A percentile compares a stretch with the other conserved stretches of the same genome.
phyloP scores from a whole-genome alignment of 2,888 invertebrate genomes.

The Eilema caniola region DNA sequence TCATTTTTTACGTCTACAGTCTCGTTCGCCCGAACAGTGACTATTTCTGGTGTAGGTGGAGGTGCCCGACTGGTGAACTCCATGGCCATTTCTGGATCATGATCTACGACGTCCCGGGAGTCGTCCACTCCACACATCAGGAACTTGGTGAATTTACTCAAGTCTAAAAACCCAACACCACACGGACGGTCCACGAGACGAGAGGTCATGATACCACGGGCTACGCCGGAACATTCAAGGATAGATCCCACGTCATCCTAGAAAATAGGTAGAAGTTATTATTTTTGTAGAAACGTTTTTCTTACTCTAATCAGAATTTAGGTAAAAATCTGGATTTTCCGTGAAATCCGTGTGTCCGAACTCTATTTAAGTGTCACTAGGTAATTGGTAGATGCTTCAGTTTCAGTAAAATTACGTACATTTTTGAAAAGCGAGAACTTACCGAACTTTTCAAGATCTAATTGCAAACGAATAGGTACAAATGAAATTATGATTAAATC shows the following conservation, averaged over 20 bases:
- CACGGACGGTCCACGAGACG: constrained; percentile 77
- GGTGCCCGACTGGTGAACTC: constrained; percentile 50
- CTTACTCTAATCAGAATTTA: too few species aligned
- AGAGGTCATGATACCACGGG: constrained; percentile 75
- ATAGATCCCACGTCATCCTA: constrained; percentile 79
- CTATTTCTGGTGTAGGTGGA: constrained; percentile 17
- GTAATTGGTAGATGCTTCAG: too few species aligned
- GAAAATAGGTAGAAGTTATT: constrained; percentile 34
- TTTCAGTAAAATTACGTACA: too few species aligned
- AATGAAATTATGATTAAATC: too few species aligned
- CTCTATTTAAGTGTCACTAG: too few species aligned
- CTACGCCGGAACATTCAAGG: constrained; percentile 71
- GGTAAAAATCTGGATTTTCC: too few species aligned
- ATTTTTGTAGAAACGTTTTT: background rate
- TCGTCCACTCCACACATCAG: constrained; percentile 80
- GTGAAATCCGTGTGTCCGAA: too few species aligned
- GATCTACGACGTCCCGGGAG: constrained; percentile 72
- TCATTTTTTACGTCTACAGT: background rate
- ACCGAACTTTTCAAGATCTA: too few species aligned
- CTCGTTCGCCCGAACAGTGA: constrained; percentile 12
- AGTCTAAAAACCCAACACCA: constrained; percentile 75
- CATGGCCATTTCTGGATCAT: constrained; percentile 56
- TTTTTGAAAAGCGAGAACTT: too few species aligned
- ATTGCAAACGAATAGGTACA: too few species aligned
- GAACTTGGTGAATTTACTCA: constrained; percentile 69